Conservation (phyloP, 2,113 vertebrate genomes). For the Neolamprologus devosi region DNA sequence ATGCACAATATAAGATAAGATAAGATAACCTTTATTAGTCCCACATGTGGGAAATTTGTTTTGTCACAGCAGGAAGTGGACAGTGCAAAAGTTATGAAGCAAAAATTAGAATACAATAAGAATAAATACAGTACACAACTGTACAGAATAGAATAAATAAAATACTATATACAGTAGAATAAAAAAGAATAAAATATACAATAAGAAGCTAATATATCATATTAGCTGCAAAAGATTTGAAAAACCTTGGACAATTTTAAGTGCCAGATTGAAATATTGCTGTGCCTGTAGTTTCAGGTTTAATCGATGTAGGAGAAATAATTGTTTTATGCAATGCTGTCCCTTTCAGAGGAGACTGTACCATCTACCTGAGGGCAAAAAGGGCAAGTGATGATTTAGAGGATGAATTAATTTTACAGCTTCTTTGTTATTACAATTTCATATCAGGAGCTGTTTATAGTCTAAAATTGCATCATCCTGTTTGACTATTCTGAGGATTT, state of each 20-base stretch:
- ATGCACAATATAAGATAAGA: too few relatives aligned
- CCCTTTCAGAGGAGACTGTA: not conserved
- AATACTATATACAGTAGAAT: too few relatives aligned
- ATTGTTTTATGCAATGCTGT: not conserved
- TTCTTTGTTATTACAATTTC: not conserved
- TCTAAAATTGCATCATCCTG: not conserved
- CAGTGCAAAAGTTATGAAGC: too few relatives aligned
- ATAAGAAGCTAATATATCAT: not conserved
- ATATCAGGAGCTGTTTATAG: not conserved
- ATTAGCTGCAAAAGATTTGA: not conserved
- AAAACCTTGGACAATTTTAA: not conserved
- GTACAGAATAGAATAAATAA: too few relatives aligned
- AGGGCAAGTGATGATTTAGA: not conserved
- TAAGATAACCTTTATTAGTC: too few relatives aligned
- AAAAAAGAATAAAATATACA: too few relatives aligned
- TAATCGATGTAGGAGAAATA: not conserved
- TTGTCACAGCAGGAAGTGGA: too few relatives aligned
- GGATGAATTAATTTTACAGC: not conserved
- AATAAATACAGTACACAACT: too few relatives aligned
- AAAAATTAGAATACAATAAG: too few relatives aligned
- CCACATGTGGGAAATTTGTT: too few relatives aligned
- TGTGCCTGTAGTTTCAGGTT: not conserved
- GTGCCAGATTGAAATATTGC: not conserved
- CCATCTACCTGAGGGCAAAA: not conserved
- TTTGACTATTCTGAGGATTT: not conserved